These are phyloP conservation scores for Microctenopoma stevenorrisi DNA, from an alignment of 2,797 vertebrate species.

Conservation along the genomic window DNA sequence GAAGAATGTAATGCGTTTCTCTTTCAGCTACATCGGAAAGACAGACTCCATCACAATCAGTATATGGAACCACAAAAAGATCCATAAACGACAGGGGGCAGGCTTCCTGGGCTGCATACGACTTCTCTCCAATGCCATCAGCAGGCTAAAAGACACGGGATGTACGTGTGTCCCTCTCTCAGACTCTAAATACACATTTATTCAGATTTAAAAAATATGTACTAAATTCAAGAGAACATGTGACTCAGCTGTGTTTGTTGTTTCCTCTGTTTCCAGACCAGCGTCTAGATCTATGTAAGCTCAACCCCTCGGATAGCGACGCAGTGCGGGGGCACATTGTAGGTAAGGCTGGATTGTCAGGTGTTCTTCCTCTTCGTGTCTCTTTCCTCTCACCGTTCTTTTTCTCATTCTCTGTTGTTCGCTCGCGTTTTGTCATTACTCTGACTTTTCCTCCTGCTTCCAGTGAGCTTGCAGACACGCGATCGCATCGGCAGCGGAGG, in stretches of 20 bases:
- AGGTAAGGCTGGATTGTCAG: conserved; percentile 83
- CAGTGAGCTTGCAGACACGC: conserved; percentile 97
- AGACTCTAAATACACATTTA: neutral
- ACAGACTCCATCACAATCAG: conserved; percentile 98
- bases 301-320: conserved; percentile 96
- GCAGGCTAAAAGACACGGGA: conserved; percentile 97
- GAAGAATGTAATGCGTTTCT: neutral
- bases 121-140: conserved; percentile 96
- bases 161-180: conserved; percentile 83
- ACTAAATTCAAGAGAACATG: neutral
- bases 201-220: neutral
- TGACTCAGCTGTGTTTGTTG: neutral
- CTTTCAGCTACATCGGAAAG: conserved; percentile 93
- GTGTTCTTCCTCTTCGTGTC: neutral
- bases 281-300: conserved; percentile 98
- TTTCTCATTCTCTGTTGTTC: neutral
- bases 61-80: conserved; percentile 99
- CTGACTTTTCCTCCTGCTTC: conserved; percentile 35
- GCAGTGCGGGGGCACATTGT: conserved; percentile 98
- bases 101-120: conserved; percentile 97
- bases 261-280: conserved; percentile 86
- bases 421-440: neutral
- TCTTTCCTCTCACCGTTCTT: neutral
- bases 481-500: conserved; percentile 95
- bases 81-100: conserved; percentile 97